Evolutionary conservation across 2,797 vertebrate genomes (phyloP).

Genomic region (Tenualosa thibaudeaui): DNA sequence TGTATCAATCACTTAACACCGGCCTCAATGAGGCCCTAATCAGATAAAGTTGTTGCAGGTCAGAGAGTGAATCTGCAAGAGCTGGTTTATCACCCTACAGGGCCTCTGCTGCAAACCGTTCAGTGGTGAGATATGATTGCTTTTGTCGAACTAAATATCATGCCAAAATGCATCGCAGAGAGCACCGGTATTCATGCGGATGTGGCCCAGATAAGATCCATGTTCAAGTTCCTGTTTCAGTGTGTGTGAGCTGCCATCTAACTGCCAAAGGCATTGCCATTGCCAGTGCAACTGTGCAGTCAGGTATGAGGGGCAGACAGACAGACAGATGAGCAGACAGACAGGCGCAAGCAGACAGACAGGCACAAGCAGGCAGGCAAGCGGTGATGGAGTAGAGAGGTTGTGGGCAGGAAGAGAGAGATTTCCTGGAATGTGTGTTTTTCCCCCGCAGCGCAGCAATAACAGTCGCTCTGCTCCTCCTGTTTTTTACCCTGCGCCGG

Average conservation of each 20-base stretch:
- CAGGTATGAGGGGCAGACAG: not conserved
- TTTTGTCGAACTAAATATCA: not conserved
- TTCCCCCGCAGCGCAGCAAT: slow-evolving; percentile 73
- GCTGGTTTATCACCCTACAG: not conserved
- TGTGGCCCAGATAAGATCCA: not conserved
- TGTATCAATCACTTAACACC: too few species aligned
- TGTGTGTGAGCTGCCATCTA: not conserved
- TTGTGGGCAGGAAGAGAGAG: slow-evolving; percentile 78
- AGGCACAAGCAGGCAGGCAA: slow-evolving; percentile 63
- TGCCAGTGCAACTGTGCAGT: not conserved
- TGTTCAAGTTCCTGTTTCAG: not conserved
- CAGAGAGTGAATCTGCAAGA: not conserved
- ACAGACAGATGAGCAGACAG: not conserved
- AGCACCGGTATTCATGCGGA: not conserved
- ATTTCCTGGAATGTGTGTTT: slow-evolving; percentile 83
- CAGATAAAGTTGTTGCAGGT: not conserved
- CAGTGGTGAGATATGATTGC: not conserved
- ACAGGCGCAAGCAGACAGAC: not conserved
- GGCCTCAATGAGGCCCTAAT: not conserved
- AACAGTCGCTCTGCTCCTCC: slow-evolving; percentile 69
- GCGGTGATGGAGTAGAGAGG: slow-evolving; percentile 69
- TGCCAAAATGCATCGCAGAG: not conserved
- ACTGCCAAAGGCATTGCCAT: not conserved
- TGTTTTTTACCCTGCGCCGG: slow-evolving; percentile 62
- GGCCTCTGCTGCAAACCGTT: not conserved